A percentile compares a stretch with the other conserved stretches of the same genome.
Conservation (phyloP, 2,888 invertebrate species). For the Ophion slaviceki region DNA sequence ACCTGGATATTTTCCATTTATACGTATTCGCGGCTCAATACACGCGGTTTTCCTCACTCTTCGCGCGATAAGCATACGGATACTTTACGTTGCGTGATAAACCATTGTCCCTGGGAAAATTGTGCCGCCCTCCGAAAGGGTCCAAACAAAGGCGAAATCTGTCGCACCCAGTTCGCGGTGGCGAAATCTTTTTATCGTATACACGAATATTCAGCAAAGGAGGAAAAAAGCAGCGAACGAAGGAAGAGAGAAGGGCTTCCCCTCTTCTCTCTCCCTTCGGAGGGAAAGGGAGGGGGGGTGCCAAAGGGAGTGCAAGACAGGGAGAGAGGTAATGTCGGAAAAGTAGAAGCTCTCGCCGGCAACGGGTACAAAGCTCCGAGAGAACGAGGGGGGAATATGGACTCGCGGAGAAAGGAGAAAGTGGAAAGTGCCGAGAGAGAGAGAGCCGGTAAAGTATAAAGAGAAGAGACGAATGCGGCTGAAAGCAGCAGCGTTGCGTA, state of each 20-base stretch:
- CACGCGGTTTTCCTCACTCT: no score
- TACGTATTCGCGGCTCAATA: no score
- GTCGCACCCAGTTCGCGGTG: not conserved
- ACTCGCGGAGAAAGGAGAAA: constrained; percentile 42
- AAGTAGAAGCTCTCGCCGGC: constrained; percentile 10
- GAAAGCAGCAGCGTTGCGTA: constrained; percentile 44
- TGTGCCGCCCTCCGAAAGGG: not conserved
- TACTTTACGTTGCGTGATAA: no score
- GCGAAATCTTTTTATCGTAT: constrained; percentile 20
- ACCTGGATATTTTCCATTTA: no score
- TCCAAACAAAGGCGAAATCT: not conserved
- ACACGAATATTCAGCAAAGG: constrained; percentile 8
- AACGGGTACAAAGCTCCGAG: constrained; percentile 33
- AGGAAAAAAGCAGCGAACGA: not conserved
- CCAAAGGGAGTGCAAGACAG: not conserved
- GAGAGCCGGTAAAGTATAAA: constrained; percentile 34
- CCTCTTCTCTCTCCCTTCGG: no score
- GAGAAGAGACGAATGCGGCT: constrained; percentile 51
- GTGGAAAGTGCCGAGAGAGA: constrained; percentile 30
- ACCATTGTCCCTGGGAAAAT: no score
- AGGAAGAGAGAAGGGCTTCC: not conserved
- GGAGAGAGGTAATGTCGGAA: constrained; percentile 9
- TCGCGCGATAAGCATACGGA: no score
- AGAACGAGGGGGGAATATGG: constrained; percentile 30
- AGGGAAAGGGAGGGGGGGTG: not conserved